phyloP scores from a whole-genome alignment of 2,113 vertebrate species.

The Pterocles burchelli region DNA sequence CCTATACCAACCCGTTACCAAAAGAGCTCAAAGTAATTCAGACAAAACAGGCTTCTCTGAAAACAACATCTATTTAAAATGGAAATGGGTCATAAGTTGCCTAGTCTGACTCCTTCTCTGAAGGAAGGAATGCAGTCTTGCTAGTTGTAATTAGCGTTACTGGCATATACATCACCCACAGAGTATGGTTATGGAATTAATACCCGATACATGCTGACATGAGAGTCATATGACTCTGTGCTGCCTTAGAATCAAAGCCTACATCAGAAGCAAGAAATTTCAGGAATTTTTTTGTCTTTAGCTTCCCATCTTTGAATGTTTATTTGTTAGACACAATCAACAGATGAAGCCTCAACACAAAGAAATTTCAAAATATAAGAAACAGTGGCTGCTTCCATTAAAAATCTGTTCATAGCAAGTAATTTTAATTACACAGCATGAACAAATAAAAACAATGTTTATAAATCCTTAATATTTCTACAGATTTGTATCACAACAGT shows the following conservation, averaged over 20 bases:
- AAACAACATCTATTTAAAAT: slow-evolving; percentile 39
- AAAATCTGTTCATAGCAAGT: not conserved
- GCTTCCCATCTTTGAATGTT: not conserved
- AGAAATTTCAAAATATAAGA: not conserved
- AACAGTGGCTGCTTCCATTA: not conserved
- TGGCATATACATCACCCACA: slow-evolving; percentile 38
- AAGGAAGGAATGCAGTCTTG: slow-evolving; percentile 29
- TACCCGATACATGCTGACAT: not conserved
- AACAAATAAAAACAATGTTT: not conserved
- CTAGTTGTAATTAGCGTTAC: slow-evolving; percentile 20
- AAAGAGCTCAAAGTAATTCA: not conserved
- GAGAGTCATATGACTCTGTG: slow-evolving; percentile 15
- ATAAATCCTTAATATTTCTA: not conserved
- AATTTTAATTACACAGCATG: not conserved
- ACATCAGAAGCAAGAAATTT: not conserved
- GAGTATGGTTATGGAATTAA: slow-evolving; percentile 8
- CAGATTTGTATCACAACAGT: not conserved
- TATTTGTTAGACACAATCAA: not conserved
- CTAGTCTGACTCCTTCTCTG: not conserved
- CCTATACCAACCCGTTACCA: not conserved
- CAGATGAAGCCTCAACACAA: not conserved
- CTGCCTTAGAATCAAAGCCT: not conserved
- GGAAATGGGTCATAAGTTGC: slow-evolving; percentile 40
- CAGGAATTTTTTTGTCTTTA: not conserved
- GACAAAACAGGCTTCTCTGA: not conserved